phyloP scores from a whole-genome alignment of 2,797 vertebrate genomes.

The Uromys caudimaculatus region DNA sequence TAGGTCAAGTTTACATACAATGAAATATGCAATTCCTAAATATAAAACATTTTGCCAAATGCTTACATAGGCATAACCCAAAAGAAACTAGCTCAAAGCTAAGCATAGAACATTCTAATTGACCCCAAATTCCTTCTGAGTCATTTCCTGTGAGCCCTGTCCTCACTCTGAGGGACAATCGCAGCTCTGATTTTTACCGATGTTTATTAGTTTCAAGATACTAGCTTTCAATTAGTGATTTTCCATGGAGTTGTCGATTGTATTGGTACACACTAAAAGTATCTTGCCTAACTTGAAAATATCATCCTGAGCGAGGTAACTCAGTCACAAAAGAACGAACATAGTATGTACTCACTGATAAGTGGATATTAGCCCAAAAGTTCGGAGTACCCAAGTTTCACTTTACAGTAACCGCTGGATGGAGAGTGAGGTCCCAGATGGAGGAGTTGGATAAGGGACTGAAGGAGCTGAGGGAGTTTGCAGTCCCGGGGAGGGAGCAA shows the following conservation, averaged over 20 bases:
- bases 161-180: neutral
- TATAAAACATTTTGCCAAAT: neutral
- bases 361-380: no score
- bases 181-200: neutral
- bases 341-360: no score
- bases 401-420: no score
- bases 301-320: no score
- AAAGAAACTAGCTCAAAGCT: neutral
- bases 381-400: no score
- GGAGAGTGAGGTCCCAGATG: no score
- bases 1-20: constrained; percentile 25
- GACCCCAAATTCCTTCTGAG: neutral
- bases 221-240: neutral
- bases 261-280: neutral
- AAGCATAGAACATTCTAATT: neutral
- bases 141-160: neutral
- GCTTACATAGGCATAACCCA: neutral
- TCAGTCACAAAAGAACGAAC: no score
- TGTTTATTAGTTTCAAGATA: constrained; percentile 44
- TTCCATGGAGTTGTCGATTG: neutral
- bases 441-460: no score
- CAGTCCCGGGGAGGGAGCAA: no score
- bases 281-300: no score
- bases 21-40: constrained; percentile 30
- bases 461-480: no score